Percentiles rank a stretch among this genome's conserved stretches.
Evolutionary conservation across 2,888 invertebrate genomes (phyloP).

Genomic region (Mesodorylaimus sp.): DNA sequence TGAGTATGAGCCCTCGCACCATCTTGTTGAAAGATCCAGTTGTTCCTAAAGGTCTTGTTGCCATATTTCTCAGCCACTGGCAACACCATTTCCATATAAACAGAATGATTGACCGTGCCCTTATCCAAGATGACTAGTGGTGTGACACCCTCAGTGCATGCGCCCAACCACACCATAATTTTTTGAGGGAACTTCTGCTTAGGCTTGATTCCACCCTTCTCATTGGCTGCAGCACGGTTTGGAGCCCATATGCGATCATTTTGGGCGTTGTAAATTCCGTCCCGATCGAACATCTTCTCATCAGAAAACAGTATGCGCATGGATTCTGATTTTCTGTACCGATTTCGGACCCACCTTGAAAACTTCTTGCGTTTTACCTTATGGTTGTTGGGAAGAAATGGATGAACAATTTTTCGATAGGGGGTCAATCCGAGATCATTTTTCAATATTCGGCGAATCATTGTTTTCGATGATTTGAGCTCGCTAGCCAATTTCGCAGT

Average conservation of each 20-base stretch:
- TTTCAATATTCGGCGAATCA: background rate
- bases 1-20: background rate
- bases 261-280: background rate
- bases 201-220: background rate
- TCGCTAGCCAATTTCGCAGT: background rate
- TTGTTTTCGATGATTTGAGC: background rate
- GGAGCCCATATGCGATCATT: background rate
- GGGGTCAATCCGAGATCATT: background rate
- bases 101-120: background rate
- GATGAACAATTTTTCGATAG: background rate
- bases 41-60: background rate
- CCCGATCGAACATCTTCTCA: background rate
- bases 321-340: background rate
- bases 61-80: background rate
- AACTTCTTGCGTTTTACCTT: background rate
- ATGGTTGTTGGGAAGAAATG: background rate
- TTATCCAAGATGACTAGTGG: background rate
- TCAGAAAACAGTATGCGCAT: background rate
- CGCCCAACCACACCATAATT: conserved; percentile 1
- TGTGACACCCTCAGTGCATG: background rate
- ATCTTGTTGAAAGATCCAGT: background rate
- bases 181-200: background rate
- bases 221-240: background rate
- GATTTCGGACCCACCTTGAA: background rate
- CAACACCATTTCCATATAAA: background rate